Evolutionary conservation across 2,797 vertebrate species (phyloP).

Genomic region (Gadopsis bispinosus): DNA sequence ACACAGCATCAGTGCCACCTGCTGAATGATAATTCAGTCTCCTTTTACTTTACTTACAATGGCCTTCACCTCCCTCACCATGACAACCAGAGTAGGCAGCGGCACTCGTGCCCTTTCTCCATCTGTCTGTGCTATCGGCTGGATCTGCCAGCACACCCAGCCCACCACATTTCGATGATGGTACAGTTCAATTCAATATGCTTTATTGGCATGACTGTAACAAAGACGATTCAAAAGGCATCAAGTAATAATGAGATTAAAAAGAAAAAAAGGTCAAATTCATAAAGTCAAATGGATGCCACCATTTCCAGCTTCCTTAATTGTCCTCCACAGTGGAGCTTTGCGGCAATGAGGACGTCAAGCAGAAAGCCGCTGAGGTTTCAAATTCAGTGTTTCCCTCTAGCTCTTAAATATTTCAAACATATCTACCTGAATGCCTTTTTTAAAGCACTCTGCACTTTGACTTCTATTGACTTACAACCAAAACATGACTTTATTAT

Average conservation of each 20-base stretch:
- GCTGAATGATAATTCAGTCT: conserved; percentile 72
- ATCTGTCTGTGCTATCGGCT: conserved; percentile 37
- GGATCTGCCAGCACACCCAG: conserved; percentile 30
- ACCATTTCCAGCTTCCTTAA: conserved; percentile 23
- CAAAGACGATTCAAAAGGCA: no score
- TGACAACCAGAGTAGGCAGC: conserved; percentile 67
- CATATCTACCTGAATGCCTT: background rate
- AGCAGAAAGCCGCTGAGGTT: background rate
- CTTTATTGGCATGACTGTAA: no score
- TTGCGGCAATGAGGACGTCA: background rate
- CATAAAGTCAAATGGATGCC: conserved; percentile 10
- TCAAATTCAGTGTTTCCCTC: background rate
- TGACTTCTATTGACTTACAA: background rate
- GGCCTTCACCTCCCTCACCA: conserved; percentile 63
- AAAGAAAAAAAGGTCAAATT: no score
- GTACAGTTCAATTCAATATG: background rate
- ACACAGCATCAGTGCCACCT: conserved; percentile 38
- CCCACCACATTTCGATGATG: conserved; percentile 35
- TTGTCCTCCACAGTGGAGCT: conserved; percentile 26
- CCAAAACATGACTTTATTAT: conserved; percentile 1
- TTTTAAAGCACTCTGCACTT: background rate
- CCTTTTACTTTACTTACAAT: conserved; percentile 54
- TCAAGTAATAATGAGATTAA: no score
- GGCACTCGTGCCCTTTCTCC: conserved; percentile 49
- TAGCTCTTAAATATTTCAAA: background rate